Percentiles rank a stretch among this genome's conserved stretches.
These are phyloP conservation scores for Tribolium madens DNA, from an alignment of 1,140 invertebrate species.

Conservation along the genomic window DNA sequence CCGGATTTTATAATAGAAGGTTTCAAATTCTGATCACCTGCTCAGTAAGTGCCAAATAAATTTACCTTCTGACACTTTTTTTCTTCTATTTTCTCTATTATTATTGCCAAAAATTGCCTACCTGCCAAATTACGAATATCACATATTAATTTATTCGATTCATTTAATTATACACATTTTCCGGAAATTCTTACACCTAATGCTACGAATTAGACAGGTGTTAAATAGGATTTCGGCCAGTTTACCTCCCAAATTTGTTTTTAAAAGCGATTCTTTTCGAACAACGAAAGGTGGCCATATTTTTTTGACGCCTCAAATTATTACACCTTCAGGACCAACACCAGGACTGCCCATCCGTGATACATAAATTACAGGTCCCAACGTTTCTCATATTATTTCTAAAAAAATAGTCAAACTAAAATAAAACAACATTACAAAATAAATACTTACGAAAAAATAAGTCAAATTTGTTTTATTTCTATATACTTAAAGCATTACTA, in stretches of 20 bases:
- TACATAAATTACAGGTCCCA: background rate
- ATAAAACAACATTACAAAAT: no score
- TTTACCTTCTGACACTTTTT: constrained; percentile 33
- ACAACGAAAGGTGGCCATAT: constrained; percentile 6
- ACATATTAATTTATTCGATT: constrained; percentile 38
- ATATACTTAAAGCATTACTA: no score
- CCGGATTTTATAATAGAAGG: constrained; percentile 8
- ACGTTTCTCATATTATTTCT: background rate
- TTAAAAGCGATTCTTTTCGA: constrained; percentile 1
- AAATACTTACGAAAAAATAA: no score
- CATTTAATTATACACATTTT: constrained; percentile 40
- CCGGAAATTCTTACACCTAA: constrained; percentile 42
- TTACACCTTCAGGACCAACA: background rate
- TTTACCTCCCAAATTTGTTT: constrained; percentile 36
- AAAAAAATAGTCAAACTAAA: no score
- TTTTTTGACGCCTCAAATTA: constrained; percentile 8
- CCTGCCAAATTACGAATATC: constrained; percentile 22
- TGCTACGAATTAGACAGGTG: constrained; percentile 44
- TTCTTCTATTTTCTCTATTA: constrained; percentile 5
- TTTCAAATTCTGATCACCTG: constrained; percentile 32
- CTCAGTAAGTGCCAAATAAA: constrained; percentile 39
- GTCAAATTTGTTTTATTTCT: no score
- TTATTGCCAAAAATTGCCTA: constrained; percentile 37
- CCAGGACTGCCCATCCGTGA: background rate
- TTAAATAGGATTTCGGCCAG: constrained; percentile 24